phyloP scores from a whole-genome alignment of 1,140 invertebrate species.

The Macrocentrus cingulum region DNA sequence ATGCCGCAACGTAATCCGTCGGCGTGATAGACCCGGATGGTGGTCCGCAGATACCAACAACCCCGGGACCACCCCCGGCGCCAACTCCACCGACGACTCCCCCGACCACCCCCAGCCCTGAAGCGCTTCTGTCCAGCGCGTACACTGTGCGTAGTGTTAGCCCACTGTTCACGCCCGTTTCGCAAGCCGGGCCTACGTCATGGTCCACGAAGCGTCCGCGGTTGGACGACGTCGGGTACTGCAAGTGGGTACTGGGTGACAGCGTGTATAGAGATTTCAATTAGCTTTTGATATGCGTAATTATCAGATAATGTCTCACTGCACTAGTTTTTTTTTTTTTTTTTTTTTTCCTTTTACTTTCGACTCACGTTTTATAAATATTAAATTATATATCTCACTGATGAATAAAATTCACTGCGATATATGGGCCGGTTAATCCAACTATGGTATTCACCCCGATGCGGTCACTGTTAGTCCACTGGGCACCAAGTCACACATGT shows the following conservation, averaged over 20 bases:
- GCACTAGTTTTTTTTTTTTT: no score
- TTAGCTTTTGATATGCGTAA: no score
- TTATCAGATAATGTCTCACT: no score
- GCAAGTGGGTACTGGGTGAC: conserved; percentile 29
- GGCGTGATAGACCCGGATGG: conserved; percentile 44
- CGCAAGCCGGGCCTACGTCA: conserved; percentile 44
- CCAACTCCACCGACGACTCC: conserved; percentile 43
- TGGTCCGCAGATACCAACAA: conserved; percentile 50
- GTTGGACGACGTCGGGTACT: conserved; percentile 27
- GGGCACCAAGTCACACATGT: no score
- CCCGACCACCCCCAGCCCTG: conserved; percentile 57
- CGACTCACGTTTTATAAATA: no score
- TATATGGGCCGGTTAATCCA: no score
- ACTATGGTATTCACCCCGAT: no score
- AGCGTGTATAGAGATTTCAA: conserved; percentile 11
- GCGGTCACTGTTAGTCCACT: no score
- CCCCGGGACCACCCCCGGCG: conserved; percentile 40
- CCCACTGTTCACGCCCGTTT: conserved; percentile 36
- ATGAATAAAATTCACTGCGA: no score
- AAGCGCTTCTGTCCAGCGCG: conserved; percentile 56
- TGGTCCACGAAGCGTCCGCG: conserved; percentile 37
- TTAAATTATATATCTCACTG: no score
- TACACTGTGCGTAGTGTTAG: conserved; percentile 55
- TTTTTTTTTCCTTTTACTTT: no score
- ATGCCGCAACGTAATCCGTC: conserved; percentile 55